Base-by-base conservation (phyloP, 1,140 invertebrate species). In the Alviniconcha marisindica region DNA sequence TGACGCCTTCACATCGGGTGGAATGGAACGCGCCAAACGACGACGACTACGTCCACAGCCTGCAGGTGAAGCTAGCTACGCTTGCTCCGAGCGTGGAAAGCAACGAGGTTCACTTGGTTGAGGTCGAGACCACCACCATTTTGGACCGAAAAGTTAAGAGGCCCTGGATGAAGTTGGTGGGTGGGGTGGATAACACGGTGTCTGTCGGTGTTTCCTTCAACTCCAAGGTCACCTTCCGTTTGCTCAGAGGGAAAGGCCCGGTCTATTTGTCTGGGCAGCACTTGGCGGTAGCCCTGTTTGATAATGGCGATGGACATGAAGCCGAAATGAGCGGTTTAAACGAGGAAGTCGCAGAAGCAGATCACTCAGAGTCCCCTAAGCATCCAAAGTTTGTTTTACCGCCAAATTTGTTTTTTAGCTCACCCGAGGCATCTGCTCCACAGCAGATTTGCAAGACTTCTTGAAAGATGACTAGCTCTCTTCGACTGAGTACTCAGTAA, bases 211-310 rank as follows among this genome's bases (percentile, higher is more conserved):
- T 66, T 12, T 33, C 28, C 28, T 66, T 66, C 63, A 66, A 66
- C 28, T 66, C 63, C 28, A 24, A 31, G 63, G 63, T 33, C 63
- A 66, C 63, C 63, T 66, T 66, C 63, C 4, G 28, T 12, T 31
- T 66, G 63, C n/a, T 33, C 63, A 66, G 63, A 12, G 63, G 63
- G 4, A 28, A n/a, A 4, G 63, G 63, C 7, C 63, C 63, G 5
- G 63, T 66, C 28, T 33, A 66, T 31, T 31, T 66, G 63, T 66
- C 63, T 18, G 63, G 63, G 5, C 63, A 66, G 63, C 63, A 66
- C 28, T n/a, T 66, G 0, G 63, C 63, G 3, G n/a, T 4, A 24
- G 63, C 28, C 33, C 28, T 66, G 31, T 28, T 5, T 4, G 63
- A 66, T 2, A 31, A 66, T 12, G 28, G 33, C 3, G 31, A 33